Conservation (phyloP, 2,113 vertebrate species). For the Eptesicus fuscus region DNA sequence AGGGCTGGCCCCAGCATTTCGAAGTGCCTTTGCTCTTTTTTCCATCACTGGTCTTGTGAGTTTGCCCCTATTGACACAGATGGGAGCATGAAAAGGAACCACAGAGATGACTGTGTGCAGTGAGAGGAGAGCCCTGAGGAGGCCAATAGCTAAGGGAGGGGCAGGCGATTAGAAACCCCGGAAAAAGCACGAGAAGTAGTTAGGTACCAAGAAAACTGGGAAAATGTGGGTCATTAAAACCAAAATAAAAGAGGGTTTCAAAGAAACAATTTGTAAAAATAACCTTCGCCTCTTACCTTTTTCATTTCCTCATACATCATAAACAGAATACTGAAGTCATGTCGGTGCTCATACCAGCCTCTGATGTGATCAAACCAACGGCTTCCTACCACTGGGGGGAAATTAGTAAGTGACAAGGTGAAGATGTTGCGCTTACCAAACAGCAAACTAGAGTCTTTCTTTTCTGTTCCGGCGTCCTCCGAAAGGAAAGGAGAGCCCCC, state of each 20-base stretch:
- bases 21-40: not conserved
- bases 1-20: not conserved
- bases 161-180: not conserved
- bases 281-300: slow-evolving; percentile 70
- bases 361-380: slow-evolving; percentile 80
- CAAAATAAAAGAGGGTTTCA: not conserved
- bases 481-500: not conserved
- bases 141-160: not conserved
- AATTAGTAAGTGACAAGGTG: not conserved
- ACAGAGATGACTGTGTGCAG: not conserved
- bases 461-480: not conserved
- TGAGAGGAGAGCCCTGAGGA: not conserved
- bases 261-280: not conserved
- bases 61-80: not conserved
- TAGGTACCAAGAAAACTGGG: not conserved
- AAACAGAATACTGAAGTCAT: slow-evolving; percentile 83
- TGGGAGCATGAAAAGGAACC: not conserved
- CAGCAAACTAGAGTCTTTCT: not conserved
- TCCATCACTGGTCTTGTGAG: not conserved
- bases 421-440: not conserved
- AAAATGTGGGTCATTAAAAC: not conserved
- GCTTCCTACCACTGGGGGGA: slow-evolving; percentile 61
- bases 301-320: slow-evolving; percentile 84
- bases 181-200: not conserved
- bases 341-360: slow-evolving; percentile 79